A percentile compares a stretch with the other conserved stretches of the same genome.
Conservation (phyloP, 2,113 vertebrate species). For the Strix uralensis region DNA sequence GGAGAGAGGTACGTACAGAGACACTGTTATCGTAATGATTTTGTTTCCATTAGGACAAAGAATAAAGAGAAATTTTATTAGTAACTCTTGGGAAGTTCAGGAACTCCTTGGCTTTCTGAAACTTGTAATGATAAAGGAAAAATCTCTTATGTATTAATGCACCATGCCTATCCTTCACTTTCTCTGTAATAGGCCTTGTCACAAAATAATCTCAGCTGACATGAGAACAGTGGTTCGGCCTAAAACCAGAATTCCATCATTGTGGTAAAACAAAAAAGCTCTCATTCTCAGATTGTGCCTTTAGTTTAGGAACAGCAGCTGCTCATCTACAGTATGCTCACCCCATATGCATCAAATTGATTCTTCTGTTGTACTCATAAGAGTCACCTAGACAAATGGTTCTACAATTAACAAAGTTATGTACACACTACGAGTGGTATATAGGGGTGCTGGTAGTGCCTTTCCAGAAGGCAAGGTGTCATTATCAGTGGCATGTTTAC, state of each 20-base stretch:
- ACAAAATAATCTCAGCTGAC: background rate
- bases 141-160: background rate
- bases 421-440: background rate
- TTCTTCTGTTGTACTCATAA: background rate
- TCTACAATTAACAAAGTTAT: background rate
- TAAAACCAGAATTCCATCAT: background rate
- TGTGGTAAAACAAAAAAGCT: background rate
- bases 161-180: background rate
- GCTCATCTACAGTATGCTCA: background rate
- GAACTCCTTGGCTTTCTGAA: background rate
- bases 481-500: background rate
- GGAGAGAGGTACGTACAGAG: background rate
- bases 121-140: background rate
- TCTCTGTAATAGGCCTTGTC: background rate
- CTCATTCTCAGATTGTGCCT: background rate
- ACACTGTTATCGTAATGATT: background rate
- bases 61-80: background rate
- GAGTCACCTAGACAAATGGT: background rate
- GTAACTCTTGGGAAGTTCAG: background rate
- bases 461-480: background rate
- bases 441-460: background rate
- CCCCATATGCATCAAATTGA: fast-evolving
- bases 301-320: background rate
- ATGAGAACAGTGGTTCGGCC: background rate
- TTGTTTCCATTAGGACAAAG: background rate